A percentile compares a stretch with the other conserved stretches of the same genome.
Evolutionary conservation across 2,797 vertebrate genomes (phyloP).

Genomic region (Knipowitschia caucasica): DNA sequence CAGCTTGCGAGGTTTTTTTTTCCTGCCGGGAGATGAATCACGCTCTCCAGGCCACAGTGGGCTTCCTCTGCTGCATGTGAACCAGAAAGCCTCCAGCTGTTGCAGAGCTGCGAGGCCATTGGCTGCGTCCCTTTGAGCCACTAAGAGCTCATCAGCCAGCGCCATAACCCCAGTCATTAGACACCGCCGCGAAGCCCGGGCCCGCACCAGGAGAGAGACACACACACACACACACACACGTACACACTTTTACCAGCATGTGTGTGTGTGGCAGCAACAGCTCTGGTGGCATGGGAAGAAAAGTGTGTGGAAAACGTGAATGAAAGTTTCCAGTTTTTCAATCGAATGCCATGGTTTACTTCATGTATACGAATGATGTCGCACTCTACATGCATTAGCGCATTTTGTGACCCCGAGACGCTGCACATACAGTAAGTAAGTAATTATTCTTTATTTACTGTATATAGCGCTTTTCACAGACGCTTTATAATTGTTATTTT

Average conservation of each 20-base stretch:
- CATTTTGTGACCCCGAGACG: too few relatives aligned
- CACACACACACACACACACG: too few relatives aligned
- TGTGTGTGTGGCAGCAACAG: conserved; percentile 12
- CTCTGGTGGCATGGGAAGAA: neutral
- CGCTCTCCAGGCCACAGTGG: conserved; percentile 27
- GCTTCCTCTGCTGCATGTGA: conserved; percentile 23
- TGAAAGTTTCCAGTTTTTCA: too few relatives aligned
- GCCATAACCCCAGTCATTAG: conserved; percentile 45
- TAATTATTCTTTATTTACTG: too few relatives aligned
- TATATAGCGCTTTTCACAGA: too few relatives aligned
- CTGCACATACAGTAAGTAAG: too few relatives aligned
- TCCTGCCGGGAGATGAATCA: conserved; percentile 33
- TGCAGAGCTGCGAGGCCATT: conserved; percentile 35
- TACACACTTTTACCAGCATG: conserved; percentile 17
- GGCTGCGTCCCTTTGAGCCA: conserved; percentile 36
- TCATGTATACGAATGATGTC: too few relatives aligned
- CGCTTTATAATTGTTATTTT: too few relatives aligned
- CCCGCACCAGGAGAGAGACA: conserved; percentile 21
- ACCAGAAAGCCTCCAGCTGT: conserved; percentile 51
- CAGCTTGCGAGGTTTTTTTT: conserved; percentile 21
- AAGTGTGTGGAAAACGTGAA: too few relatives aligned
- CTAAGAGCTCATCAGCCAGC: conserved; percentile 47
- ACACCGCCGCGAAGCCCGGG: conserved; percentile 18
- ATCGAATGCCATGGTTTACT: too few relatives aligned
- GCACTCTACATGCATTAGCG: too few relatives aligned